Conservation (phyloP, 1,140 invertebrate genomes). For the Penaeus indicus region DNA sequence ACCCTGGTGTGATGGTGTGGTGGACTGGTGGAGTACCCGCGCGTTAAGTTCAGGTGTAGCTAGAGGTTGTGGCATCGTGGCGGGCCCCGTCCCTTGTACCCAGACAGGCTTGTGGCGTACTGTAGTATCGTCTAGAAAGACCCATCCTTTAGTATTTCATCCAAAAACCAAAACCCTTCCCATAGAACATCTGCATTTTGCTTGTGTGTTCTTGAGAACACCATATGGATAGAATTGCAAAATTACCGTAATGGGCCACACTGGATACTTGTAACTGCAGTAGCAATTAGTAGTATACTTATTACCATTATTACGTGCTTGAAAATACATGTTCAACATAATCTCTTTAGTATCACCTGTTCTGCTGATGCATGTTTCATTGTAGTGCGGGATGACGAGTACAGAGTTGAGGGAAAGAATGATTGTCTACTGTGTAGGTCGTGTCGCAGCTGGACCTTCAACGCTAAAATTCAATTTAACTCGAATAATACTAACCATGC, state of each 20-base stretch:
- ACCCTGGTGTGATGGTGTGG: background rate
- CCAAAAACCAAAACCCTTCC: background rate
- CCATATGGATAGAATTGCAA: no score
- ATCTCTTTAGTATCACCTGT: no score
- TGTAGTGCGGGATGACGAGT: no score
- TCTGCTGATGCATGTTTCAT: no score
- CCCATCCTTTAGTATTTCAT: conserved; percentile 24
- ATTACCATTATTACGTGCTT: no score
- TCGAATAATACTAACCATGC: conserved; percentile 33
- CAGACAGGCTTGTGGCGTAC: conserved; percentile 29
- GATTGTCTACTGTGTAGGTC: conserved; percentile 4
- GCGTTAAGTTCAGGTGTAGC: background rate
- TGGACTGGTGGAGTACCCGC: background rate
- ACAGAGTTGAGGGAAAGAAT: background rate
- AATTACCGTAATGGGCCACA: no score
- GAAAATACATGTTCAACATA: no score
- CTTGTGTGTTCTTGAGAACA: conserved; percentile 18
- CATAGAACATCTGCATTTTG: conserved; percentile 48
- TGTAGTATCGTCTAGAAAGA: conserved; percentile 8
- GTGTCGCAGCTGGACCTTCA: background rate
- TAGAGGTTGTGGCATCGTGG: conserved; percentile 28
- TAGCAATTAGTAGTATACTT: no score
- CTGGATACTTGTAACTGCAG: no score
- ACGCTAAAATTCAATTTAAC: background rate
- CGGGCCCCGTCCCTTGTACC: conserved; percentile 21